Conservation (phyloP, 2,797 vertebrate species). For the Galagoides demidoff region DNA sequence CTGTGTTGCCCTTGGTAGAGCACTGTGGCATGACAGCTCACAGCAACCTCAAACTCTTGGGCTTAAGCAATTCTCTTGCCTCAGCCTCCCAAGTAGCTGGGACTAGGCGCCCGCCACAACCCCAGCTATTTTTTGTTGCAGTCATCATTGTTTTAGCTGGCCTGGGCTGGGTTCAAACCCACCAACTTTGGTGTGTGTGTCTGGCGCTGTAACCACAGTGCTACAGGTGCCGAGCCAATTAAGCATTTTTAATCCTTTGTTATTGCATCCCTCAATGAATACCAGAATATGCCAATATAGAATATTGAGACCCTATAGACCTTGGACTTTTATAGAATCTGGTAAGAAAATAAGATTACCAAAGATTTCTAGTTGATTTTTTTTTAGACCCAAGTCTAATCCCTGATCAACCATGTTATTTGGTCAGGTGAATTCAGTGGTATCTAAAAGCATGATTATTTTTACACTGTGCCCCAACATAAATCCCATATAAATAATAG, state of each 20-base stretch:
- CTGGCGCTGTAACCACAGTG: no score
- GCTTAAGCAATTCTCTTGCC: no score
- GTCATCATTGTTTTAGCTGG: no score
- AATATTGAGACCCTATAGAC: constrained; percentile 11
- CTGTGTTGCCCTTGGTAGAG: no score
- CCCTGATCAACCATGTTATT: constrained; percentile 24
- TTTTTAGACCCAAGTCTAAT: neutral
- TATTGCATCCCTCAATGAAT: neutral
- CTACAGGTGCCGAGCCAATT: no score
- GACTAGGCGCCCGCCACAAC: no score
- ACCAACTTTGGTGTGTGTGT: no score
- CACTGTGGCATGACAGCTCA: no score
- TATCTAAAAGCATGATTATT: constrained; percentile 33
- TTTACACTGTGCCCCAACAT: neutral
- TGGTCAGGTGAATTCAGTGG: neutral
- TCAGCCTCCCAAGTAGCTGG: no score
- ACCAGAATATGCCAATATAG: constrained; percentile 15
- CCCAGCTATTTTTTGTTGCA: no score
- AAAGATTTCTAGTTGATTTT: constrained; percentile 3
- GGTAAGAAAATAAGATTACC: constrained; percentile 29
- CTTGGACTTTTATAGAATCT: constrained; percentile 6
- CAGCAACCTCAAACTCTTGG: no score
- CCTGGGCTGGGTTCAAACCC: no score
- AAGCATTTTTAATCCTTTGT: constrained; percentile 46
- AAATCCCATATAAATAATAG: constrained; percentile 22